Percentiles rank a stretch among this genome's conserved stretches.
phyloP scores from a whole-genome alignment of 2,113 vertebrate genomes.

The Cynocephalus volans region DNA sequence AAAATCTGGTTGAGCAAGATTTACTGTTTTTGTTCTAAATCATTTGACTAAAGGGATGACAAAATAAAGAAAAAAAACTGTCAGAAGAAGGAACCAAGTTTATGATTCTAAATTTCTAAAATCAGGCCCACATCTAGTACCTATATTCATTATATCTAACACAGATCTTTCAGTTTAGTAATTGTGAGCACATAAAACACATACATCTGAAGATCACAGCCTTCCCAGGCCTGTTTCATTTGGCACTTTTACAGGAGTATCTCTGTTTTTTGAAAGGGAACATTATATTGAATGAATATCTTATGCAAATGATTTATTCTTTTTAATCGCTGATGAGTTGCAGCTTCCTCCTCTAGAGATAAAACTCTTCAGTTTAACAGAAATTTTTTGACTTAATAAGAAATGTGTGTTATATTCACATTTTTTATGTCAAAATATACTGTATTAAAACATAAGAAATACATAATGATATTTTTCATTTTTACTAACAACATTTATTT shows the following conservation, averaged over 20 bases:
- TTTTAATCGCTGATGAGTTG: slow-evolving; percentile 61
- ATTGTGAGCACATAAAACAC: slow-evolving; percentile 75
- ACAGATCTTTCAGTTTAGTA: slow-evolving; percentile 72
- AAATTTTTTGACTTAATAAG: background rate
- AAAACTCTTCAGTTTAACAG: background rate
- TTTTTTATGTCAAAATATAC: slow-evolving; percentile 68
- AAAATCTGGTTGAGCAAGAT: slow-evolving; percentile 28
- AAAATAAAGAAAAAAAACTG: background rate
- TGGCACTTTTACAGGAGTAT: slow-evolving; percentile 58
- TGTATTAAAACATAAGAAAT: slow-evolving; percentile 36
- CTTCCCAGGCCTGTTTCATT: slow-evolving; percentile 51
- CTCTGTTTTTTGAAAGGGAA: slow-evolving; percentile 75
- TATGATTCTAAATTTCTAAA: slow-evolving; percentile 74
- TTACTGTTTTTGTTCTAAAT: slow-evolving; percentile 75
- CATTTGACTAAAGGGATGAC: slow-evolving; percentile 63
- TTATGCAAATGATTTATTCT: slow-evolving; percentile 56
- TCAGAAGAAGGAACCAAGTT: background rate
- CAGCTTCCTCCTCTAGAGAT: slow-evolving; percentile 53
- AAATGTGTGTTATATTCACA: background rate
- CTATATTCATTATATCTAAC: slow-evolving; percentile 68
- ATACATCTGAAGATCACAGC: slow-evolving; percentile 68
- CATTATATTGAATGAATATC: slow-evolving; percentile 69
- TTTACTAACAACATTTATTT: slow-evolving; percentile 34
- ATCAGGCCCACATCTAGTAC: slow-evolving; percentile 57
- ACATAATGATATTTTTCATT: background rate